A percentile compares a stretch with the other conserved stretches of the same genome.
Evolutionary conservation across 2,888 invertebrate genomes (phyloP).

Genomic region (Metallyticus violacea): DNA sequence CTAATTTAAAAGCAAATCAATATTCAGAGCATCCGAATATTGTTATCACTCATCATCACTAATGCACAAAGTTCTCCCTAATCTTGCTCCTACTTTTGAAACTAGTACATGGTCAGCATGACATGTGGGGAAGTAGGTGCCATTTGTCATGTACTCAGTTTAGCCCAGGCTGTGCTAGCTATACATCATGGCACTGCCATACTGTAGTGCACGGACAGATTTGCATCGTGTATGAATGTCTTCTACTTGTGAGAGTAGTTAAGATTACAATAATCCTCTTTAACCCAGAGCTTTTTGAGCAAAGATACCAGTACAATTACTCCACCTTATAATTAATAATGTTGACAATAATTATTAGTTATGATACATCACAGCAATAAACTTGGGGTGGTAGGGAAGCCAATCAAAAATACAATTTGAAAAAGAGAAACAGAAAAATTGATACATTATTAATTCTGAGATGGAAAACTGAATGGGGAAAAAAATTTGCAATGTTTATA

Average conservation of each 20-base stretch:
- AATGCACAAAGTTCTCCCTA: too few species aligned
- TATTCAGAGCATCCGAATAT: too few species aligned
- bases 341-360: conserved; percentile 19
- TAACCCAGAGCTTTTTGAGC: conserved; percentile 14
- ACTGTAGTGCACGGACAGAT: not conserved
- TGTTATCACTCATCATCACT: too few species aligned
- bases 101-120: not conserved
- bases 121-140: not conserved
- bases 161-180: not conserved
- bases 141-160: not conserved
- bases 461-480: not conserved
- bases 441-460: not conserved
- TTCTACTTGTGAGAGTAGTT: not conserved
- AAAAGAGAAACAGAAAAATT: not conserved
- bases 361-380: conserved; percentile 32
- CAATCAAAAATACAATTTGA: conserved; percentile 4
- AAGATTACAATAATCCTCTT: not conserved
- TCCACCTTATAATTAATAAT: conserved; percentile 3
- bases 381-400: conserved; percentile 24
- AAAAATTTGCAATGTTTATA: not conserved
- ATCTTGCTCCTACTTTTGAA: not conserved
- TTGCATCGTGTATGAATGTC: not conserved
- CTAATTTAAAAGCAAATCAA: too few species aligned
- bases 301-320: conserved; percentile 17
- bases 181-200: not conserved